A percentile compares a stretch with the other conserved stretches of the same genome.
Evolutionary conservation across 2,797 vertebrate species (phyloP).

Genomic region (Microctenopoma lineatum): DNA sequence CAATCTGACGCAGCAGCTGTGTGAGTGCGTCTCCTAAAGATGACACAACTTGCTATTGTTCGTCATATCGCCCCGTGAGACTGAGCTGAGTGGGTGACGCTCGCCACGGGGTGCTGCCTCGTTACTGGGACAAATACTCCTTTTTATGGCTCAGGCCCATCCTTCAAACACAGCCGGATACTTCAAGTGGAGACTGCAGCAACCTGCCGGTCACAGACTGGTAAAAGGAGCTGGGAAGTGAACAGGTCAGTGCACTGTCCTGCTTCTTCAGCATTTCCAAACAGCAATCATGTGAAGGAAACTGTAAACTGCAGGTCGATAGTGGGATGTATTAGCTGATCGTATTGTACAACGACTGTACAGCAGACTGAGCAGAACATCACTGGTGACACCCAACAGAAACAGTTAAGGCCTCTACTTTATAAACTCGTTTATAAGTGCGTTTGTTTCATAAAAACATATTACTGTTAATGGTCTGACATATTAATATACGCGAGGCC

Average conservation of each 20-base stretch:
- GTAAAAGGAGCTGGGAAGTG: background rate
- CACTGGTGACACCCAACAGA: no score
- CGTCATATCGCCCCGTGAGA: background rate
- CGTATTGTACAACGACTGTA: no score
- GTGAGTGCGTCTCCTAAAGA: no score
- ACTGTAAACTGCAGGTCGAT: no score
- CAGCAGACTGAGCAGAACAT: no score
- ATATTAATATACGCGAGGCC: background rate
- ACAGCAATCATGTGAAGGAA: background rate
- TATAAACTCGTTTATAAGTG: background rate
- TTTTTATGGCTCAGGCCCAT: slow-evolving; percentile 7
- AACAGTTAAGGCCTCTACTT: no score
- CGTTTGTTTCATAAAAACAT: background rate
- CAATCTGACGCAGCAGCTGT: background rate
- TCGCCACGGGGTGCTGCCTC: slow-evolving; percentile 26
- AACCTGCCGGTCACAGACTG: background rate
- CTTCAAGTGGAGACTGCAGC: background rate
- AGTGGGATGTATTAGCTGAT: no score
- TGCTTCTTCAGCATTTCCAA: background rate
- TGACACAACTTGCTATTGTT: slow-evolving; percentile 2
- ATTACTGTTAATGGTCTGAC: background rate
- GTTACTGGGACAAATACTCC: slow-evolving; percentile 11
- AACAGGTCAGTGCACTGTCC: background rate
- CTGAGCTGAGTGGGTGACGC: slow-evolving; percentile 7
- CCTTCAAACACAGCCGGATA: background rate